phyloP scores from a whole-genome alignment of 2,888 invertebrate genomes.

The Chloroclystis v-ata region DNA sequence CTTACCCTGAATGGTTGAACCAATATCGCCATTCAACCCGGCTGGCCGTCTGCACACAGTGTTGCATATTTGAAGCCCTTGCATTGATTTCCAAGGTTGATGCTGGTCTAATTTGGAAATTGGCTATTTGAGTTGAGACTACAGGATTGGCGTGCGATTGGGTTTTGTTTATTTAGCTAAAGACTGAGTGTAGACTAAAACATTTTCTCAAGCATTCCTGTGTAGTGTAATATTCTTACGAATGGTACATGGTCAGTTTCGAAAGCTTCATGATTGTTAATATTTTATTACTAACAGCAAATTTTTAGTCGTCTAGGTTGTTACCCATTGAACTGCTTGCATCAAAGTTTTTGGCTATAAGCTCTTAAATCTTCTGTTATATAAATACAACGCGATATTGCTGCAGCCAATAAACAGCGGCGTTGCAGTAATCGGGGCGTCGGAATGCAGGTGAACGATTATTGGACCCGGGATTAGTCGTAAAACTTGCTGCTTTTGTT shows the following conservation, averaged over 20 bases:
- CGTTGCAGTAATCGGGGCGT: not conserved
- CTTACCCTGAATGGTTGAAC: conserved; percentile 6
- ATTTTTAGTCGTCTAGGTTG: too few species aligned
- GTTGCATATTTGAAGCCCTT: conserved; percentile 18
- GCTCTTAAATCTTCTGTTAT: not conserved
- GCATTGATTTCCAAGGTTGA: conserved; percentile 17
- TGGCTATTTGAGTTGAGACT: not conserved
- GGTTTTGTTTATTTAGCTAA: not conserved
- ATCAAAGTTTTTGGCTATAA: too few species aligned
- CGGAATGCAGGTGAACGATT: not conserved
- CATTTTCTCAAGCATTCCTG: too few species aligned
- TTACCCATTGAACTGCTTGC: too few species aligned
- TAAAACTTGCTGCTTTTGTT: not conserved
- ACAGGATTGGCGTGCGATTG: not conserved
- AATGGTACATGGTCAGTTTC: too few species aligned
- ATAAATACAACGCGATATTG: too few species aligned
- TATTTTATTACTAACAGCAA: too few species aligned
- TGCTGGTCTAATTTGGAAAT: conserved; percentile 9
- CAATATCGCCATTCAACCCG: conserved; percentile 10
- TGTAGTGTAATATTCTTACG: too few species aligned
- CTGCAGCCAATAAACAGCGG: not conserved
- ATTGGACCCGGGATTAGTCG: not conserved
- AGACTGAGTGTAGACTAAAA: too few species aligned
- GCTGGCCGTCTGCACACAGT: conserved; percentile 10
- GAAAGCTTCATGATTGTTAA: too few species aligned